phyloP scores from a whole-genome alignment of 2,888 invertebrate genomes.

The Aricia artaxerxes region DNA sequence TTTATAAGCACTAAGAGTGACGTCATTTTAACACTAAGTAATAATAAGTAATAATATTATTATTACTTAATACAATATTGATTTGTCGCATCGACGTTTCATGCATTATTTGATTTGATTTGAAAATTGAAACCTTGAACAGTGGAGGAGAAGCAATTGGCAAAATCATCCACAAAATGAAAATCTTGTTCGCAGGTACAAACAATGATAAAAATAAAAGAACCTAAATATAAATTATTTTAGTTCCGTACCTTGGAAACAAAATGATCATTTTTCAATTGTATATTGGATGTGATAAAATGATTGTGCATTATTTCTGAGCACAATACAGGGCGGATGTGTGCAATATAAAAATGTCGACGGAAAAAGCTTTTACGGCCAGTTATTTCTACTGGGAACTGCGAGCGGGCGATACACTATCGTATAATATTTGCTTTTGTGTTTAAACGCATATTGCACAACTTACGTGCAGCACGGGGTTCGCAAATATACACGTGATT shows the following conservation, averaged over 20 bases:
- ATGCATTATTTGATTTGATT: too few species aligned
- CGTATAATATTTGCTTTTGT: slow-evolving; percentile 43
- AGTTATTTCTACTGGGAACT: slow-evolving; percentile 64
- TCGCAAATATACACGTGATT: slow-evolving; percentile 26
- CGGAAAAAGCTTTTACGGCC: slow-evolving; percentile 70
- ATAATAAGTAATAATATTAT: too few species aligned
- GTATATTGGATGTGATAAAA: slow-evolving; percentile 22
- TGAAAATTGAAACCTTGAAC: too few species aligned
- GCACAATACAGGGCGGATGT: slow-evolving; percentile 48
- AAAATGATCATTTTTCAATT: slow-evolving; percentile 17
- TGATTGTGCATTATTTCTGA: slow-evolving; percentile 34
- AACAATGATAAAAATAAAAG: neutral
- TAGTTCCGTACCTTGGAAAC: neutral
- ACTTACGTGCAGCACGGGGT: slow-evolving; percentile 27
- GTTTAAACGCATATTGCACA: slow-evolving; percentile 38
- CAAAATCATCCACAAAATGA: too few species aligned
- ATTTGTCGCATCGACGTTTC: too few species aligned
- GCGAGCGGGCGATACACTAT: slow-evolving; percentile 47
- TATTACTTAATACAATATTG: too few species aligned
- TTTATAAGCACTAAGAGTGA: too few species aligned
- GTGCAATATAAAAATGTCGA: slow-evolving; percentile 69
- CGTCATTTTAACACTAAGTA: too few species aligned
- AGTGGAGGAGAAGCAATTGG: too few species aligned
- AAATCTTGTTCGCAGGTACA: neutral
- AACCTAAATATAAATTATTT: neutral